Base-by-base conservation (phyloP, 2,113 vertebrate genomes). In the Eira barbara region DNA sequence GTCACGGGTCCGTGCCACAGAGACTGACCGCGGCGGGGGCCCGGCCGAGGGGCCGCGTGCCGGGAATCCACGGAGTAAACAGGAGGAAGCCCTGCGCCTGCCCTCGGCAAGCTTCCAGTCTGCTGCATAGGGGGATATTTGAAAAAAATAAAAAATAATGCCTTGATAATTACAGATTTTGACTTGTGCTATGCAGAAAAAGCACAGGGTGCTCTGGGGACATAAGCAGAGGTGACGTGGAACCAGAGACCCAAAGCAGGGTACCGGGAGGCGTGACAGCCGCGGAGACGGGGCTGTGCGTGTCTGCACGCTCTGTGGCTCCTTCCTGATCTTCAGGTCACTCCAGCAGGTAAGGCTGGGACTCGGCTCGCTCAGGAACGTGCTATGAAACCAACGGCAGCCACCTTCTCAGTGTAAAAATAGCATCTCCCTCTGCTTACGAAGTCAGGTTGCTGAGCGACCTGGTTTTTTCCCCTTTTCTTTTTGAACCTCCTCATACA, bases 381-480 rank as follows among this genome's bases (percentile, higher is more conserved):
- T 63, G 78, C 57, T 82, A 20, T n/a, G 11, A 6, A 92, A 74
- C 17, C 90, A 47, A 81, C 52, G 15, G 94, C 95, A 95, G 95
- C 97, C 97, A 97, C 91, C 97, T 96, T 98, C 97, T 89, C 81
- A 29, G 71, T 94, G 88, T 98, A 98, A 99, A 99, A 99, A 98
- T 98, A 98, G 97, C 98, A 95, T 74, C 92, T 88, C 97, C 97
- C 93, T 92, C 91, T 96, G 97, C 97, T 98, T 84, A 97, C 79
- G 80, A 97, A 98, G 97, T 34, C 1, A 6, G 98, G 98, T 98
- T 99, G 98, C 98, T 97, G 96, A 95, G 98, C 98, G 98, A 98
- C 98, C 95, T 96, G 57, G 4, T 29, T 52, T 80, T 80, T 65
- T 34, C 31, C 73, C n/a, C 55, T 36, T 86, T 94, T 31, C 49